Conservation (phyloP, 2,797 vertebrate genomes). For the Nasua narica region DNA sequence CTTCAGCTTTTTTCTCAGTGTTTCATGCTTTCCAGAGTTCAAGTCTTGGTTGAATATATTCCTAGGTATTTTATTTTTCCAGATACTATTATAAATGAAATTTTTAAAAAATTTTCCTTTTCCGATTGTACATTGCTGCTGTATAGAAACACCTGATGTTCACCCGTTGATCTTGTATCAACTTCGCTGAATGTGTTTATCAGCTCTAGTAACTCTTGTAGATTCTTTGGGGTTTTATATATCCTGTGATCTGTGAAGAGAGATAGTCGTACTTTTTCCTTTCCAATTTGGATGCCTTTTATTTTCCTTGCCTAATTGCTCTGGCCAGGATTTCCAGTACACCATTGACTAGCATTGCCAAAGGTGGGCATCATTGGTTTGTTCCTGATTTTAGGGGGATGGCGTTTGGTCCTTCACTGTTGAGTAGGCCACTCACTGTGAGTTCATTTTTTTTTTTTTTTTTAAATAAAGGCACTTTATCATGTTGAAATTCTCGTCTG, state of each 20-base stretch:
- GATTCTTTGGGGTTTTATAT: background rate
- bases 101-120: background rate
- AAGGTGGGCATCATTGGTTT: background rate
- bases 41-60: constrained; percentile 12
- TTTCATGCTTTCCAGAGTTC: background rate
- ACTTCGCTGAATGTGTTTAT: background rate
- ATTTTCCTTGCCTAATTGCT: background rate
- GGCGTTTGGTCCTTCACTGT: background rate
- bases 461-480: background rate
- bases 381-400: background rate
- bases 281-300: background rate
- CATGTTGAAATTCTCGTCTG: background rate
- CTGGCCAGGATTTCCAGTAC: background rate
- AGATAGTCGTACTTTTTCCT: background rate
- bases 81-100: background rate
- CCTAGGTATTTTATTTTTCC: background rate
- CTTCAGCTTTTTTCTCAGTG: background rate
- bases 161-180: background rate
- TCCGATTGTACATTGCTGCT: background rate
- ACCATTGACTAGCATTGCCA: background rate
- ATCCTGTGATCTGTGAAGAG: background rate
- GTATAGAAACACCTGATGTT: background rate
- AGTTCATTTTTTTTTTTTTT: background rate
- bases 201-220: background rate
- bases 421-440: background rate